Conservation (phyloP, 1,140 invertebrate genomes). For the Tigriopus japonicus region DNA sequence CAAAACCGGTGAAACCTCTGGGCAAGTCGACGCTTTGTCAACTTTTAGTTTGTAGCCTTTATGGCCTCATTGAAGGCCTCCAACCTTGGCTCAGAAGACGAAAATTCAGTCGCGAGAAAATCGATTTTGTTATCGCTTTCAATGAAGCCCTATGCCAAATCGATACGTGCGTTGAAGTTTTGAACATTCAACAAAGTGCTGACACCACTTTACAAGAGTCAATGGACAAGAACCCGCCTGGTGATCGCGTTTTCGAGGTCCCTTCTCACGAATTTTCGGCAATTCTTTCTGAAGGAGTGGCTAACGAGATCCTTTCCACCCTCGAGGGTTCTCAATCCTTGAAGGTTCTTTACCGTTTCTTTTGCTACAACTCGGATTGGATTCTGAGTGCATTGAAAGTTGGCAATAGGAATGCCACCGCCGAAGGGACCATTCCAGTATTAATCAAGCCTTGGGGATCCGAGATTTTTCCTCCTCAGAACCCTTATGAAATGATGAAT, state of each 20-base stretch:
- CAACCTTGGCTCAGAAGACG: neutral
- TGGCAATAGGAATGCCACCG: neutral
- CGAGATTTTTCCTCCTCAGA: neutral
- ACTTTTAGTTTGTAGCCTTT: neutral
- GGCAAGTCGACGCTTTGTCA: neutral
- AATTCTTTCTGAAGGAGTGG: no score
- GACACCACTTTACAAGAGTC: no score
- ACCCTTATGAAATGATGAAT: neutral
- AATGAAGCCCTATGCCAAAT: neutral
- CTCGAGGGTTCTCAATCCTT: neutral
- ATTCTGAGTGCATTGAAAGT: neutral
- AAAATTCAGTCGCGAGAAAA: neutral
- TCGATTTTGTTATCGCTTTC: neutral
- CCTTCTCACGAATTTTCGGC: no score
- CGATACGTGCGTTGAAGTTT: no score
- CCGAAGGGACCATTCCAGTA: neutral
- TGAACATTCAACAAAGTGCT: no score
- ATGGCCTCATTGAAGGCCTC: neutral
- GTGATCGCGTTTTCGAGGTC: no score
- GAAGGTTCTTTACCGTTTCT: neutral
- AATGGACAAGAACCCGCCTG: no score
- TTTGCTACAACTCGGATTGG: neutral
- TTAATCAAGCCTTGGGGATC: neutral
- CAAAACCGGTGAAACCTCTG: neutral
- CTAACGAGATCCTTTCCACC: neutral